Conservation (phyloP, 2,888 invertebrate species). For the Saturnia pavonia region DNA sequence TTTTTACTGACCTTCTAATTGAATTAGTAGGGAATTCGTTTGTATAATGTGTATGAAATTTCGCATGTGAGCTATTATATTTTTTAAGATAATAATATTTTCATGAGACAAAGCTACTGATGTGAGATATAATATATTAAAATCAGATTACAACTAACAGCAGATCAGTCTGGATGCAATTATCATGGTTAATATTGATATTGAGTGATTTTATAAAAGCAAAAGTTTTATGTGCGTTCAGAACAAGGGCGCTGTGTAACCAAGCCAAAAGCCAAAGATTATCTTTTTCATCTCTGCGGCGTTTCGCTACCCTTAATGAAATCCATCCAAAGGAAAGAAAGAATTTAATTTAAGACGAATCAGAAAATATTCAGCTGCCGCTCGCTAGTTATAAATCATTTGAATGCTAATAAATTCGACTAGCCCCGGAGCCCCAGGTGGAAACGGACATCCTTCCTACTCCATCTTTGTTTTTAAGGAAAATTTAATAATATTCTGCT, state of each 20-base stretch:
- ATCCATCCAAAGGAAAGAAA: slow-evolving; percentile 79
- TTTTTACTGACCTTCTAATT: background rate
- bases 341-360: slow-evolving; percentile 81
- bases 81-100: too few relatives aligned
- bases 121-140: background rate
- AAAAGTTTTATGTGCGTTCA: background rate
- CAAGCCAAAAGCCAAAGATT: slow-evolving; percentile 45
- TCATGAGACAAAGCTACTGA: background rate
- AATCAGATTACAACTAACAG: background rate
- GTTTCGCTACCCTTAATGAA: slow-evolving; percentile 79
- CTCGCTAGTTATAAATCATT: slow-evolving; percentile 81
- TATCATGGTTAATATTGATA: background rate
- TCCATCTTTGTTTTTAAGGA: slow-evolving; percentile 74
- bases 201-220: background rate
- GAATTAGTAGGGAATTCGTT: background rate
- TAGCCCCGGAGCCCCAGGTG: slow-evolving; percentile 72
- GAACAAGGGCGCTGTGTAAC: background rate
- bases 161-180: background rate
- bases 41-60: background rate
- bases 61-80: too few relatives aligned
- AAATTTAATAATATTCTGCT: slow-evolving; percentile 76
- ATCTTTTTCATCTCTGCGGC: slow-evolving; percentile 74
- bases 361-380: slow-evolving; percentile 80
- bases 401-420: slow-evolving; percentile 82
- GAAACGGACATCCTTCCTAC: slow-evolving; percentile 72